A percentile compares a stretch with the other conserved stretches of the same genome.
phyloP scores from a whole-genome alignment of 2,113 vertebrate species.

The Bagarius yarrelli region DNA sequence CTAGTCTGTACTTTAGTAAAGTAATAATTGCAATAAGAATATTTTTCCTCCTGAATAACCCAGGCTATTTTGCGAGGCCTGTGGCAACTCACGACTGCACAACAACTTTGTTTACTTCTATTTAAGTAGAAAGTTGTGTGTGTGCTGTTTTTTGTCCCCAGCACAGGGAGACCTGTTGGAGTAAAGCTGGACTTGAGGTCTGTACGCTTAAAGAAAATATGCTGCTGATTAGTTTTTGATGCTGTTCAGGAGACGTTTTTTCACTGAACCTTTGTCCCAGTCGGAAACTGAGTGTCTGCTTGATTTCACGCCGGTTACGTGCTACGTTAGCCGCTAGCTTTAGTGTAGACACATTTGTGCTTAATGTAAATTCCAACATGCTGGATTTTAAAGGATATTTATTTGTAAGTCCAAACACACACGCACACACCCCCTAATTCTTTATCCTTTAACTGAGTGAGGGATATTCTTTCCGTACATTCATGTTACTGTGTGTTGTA shows the following conservation, averaged over 20 bases:
- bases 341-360: conserved; percentile 62
- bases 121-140: not conserved
- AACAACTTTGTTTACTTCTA: not conserved
- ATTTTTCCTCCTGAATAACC: no score
- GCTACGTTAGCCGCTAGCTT: conserved; percentile 70
- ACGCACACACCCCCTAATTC: not conserved
- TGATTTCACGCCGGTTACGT: conserved; percentile 71
- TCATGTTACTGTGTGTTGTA: conserved; percentile 28
- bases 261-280: conserved; percentile 25
- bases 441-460: conserved; percentile 30
- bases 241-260: not conserved
- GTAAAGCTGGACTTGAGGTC: not conserved
- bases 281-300: conserved; percentile 53
- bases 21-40: no score
- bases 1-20: no score
- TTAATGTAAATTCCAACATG: conserved; percentile 68
- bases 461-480: conserved; percentile 38
- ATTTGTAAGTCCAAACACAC: conserved; percentile 63
- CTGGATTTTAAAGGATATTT: conserved; percentile 64
- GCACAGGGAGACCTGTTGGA: not conserved
- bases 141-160: not conserved
- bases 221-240: not conserved
- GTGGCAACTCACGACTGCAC: not conserved
- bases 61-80: no score
- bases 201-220: not conserved